Evolutionary conservation across 2,113 vertebrate genomes (phyloP).

Genomic region (Proterorhinus semilunaris): DNA sequence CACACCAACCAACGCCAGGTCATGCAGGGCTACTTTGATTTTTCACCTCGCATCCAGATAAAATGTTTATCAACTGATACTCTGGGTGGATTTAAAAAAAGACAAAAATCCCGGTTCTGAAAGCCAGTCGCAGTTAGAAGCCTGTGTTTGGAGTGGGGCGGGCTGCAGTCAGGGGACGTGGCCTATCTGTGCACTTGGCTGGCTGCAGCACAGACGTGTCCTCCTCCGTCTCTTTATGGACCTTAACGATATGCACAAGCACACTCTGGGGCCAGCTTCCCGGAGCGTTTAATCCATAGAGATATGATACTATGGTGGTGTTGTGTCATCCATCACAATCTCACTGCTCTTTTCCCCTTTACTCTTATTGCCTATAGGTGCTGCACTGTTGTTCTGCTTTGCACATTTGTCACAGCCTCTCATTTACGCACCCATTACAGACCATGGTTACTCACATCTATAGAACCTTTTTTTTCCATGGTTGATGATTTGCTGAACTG

Average conservation of each 20-base stretch:
- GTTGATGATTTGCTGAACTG: slow-evolving; percentile 21
- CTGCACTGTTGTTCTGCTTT: slow-evolving; percentile 25
- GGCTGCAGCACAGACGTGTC: slow-evolving; percentile 46
- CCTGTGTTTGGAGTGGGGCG: slow-evolving; percentile 46
- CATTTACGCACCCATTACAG: slow-evolving; percentile 26
- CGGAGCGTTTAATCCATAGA: slow-evolving; percentile 74
- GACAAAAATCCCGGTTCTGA: slow-evolving; percentile 46
- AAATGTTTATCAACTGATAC: slow-evolving; percentile 66
- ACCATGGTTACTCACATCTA: slow-evolving; percentile 23
- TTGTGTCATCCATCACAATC: slow-evolving; percentile 67
- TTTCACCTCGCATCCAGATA: slow-evolving; percentile 52
- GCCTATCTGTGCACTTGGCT: slow-evolving; percentile 60
- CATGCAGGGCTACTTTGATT: slow-evolving; percentile 62
- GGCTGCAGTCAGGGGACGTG: slow-evolving; percentile 53
- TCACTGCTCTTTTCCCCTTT: slow-evolving; percentile 20
- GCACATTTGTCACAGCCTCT: slow-evolving; percentile 21
- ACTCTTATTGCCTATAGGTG: slow-evolving; percentile 11
- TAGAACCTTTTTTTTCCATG: slow-evolving; percentile 26
- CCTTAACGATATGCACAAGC: slow-evolving; percentile 73
- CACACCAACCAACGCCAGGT: slow-evolving; percentile 32
- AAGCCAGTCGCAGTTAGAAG: slow-evolving; percentile 43
- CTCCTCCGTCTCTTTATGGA: slow-evolving; percentile 59
- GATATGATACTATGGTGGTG: slow-evolving; percentile 70
- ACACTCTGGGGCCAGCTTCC: slow-evolving; percentile 66
- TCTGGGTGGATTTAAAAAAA: slow-evolving; percentile 39